These are phyloP conservation scores for Porites evermanni DNA, from an alignment of 92 coral and sea anemone genomes.

Conservation along the genomic window DNA sequence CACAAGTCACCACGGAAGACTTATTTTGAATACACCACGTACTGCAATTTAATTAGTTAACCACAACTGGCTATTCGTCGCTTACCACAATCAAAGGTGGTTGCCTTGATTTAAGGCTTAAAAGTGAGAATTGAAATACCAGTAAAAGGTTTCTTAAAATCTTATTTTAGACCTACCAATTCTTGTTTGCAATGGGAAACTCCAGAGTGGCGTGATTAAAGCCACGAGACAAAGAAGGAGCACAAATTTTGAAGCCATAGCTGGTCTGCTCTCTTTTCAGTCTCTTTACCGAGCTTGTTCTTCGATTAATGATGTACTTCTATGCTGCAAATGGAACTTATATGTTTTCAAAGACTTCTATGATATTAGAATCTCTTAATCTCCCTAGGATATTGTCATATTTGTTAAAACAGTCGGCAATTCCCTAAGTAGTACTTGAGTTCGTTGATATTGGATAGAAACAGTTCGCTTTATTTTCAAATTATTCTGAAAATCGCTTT, in stretches of 20 bases:
- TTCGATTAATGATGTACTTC: conserved; percentile 10
- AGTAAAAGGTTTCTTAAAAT: background rate
- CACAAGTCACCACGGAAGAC: too few species aligned
- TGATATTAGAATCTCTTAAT: background rate
- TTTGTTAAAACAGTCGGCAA: background rate
- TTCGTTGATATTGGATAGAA: background rate
- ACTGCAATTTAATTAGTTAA: too few species aligned
- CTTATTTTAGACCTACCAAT: conserved; percentile 3
- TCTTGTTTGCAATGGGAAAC: conserved; percentile 1
- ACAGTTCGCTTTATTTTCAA: background rate
- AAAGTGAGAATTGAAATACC: background rate
- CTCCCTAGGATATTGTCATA: conserved; percentile 1
- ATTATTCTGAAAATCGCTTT: background rate
- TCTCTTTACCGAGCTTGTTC: background rate
- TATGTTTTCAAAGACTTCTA: background rate
- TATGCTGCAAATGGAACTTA: background rate
- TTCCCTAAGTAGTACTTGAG: background rate
- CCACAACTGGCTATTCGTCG: too few species aligned
- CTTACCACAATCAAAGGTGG: background rate
- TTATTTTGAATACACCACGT: too few species aligned
- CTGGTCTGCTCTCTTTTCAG: background rate
- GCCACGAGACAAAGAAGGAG: conserved; percentile 22
- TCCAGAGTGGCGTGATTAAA: conserved; percentile 14
- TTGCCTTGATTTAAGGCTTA: background rate
- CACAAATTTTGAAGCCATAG: conserved; percentile 8